These are phyloP conservation scores for Platalea minor DNA, from an alignment of 2,797 vertebrate genomes.

Conservation along the genomic window DNA sequence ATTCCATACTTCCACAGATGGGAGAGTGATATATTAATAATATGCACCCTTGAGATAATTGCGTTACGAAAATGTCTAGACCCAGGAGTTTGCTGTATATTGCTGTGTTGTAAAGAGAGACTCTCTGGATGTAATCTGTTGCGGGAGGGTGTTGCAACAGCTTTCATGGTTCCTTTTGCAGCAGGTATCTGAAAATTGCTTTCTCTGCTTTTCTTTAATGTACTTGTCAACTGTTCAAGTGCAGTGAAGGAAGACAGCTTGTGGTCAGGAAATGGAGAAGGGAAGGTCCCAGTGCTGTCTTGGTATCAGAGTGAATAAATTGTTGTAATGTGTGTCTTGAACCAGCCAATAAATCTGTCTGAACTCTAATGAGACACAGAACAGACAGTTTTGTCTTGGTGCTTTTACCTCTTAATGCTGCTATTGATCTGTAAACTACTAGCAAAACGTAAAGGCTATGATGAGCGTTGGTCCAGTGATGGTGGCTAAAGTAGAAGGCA, in stretches of 20 bases:
- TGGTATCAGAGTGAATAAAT: background rate
- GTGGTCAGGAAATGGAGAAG: background rate
- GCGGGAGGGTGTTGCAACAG: rapidly evolving
- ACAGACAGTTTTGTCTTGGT: background rate
- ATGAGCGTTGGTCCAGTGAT: rapidly evolving
- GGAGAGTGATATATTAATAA: rapidly evolving
- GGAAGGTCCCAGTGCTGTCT: background rate
- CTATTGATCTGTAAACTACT: background rate
- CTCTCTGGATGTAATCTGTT: background rate
- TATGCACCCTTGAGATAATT: background rate
- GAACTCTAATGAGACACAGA: background rate
- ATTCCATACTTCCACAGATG: background rate
- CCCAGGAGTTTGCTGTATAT: background rate
- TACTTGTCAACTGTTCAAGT: background rate
- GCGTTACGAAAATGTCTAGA: background rate
- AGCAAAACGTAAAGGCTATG: rapidly evolving
- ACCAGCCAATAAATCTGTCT: background rate
- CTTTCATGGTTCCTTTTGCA: background rate
- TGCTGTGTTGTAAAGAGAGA: background rate
- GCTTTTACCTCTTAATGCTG: background rate
- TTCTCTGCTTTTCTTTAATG: background rate
- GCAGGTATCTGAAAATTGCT: background rate
- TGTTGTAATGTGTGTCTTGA: rapidly evolving
- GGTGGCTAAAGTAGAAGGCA: background rate
- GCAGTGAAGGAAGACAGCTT: background rate